These are phyloP conservation scores for Perca flavescens DNA, from an alignment of 2,113 vertebrate species.

Conservation along the genomic window DNA sequence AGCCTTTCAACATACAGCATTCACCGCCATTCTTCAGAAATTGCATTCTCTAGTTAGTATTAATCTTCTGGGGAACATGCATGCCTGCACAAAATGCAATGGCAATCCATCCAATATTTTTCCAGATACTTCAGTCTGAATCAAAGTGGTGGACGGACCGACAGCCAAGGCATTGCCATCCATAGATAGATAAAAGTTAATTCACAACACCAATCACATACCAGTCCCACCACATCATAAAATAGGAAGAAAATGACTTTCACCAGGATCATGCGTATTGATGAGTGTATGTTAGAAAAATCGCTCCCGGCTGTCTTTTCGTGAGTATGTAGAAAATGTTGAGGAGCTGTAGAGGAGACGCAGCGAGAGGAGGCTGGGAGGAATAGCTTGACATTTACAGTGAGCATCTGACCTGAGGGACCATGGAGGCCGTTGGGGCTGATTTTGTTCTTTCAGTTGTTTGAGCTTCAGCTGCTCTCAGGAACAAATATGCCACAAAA, in stretches of 20 bases:
- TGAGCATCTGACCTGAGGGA: conserved; percentile 19
- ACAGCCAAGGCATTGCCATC: neutral
- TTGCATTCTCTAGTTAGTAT: too few relatives aligned
- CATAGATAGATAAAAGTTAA: neutral
- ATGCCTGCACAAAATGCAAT: too few relatives aligned
- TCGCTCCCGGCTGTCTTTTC: neutral
- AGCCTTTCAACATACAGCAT: too few relatives aligned
- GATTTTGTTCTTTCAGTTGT: conserved; percentile 21
- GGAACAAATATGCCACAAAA: conserved; percentile 28
- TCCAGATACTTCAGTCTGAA: neutral
- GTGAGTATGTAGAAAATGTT: neutral
- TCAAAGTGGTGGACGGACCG: neutral
- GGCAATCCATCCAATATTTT: neutral
- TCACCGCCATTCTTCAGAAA: too few relatives aligned
- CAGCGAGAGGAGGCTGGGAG: neutral
- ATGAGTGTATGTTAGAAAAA: neutral
- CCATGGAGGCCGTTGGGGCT: neutral
- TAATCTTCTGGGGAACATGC: neutral
- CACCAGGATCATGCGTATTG: neutral
- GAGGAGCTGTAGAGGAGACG: neutral
- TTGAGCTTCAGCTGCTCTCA: conserved; percentile 22
- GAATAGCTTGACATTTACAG: conserved; percentile 4
- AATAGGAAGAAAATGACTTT: neutral
- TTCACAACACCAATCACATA: neutral
- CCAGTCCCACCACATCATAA: neutral